Evolutionary conservation across 2,113 vertebrate species (phyloP).

Genomic region (Cololabis saira): DNA sequence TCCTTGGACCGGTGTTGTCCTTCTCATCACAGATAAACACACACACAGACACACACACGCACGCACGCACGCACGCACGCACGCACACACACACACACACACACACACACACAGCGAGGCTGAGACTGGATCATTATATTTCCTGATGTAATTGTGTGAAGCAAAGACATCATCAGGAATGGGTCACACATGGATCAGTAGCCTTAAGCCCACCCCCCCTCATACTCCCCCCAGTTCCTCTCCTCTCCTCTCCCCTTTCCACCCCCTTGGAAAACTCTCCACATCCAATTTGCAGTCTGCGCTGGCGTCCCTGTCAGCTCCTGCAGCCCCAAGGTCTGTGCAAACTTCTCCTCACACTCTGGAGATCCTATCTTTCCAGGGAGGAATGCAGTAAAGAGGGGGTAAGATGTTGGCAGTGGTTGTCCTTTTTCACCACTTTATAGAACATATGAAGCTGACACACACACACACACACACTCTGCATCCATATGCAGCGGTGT

Average conservation of each 20-base stretch:
- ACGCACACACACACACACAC: no score
- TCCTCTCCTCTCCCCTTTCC: slow-evolving; percentile 1
- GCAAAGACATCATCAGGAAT: slow-evolving; percentile 46
- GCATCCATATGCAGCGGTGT: not conserved
- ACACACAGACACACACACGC: no score
- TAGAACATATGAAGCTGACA: slow-evolving; percentile 11
- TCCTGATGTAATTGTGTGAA: slow-evolving; percentile 58
- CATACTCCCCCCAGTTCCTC: slow-evolving; percentile 1
- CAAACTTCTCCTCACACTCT: slow-evolving; percentile 77
- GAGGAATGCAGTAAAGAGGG: slow-evolving; percentile 58
- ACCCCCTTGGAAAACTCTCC: slow-evolving; percentile 47
- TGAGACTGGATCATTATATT: slow-evolving; percentile 56
- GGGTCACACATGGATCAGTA: slow-evolving; percentile 52
- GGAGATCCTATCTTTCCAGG: slow-evolving; percentile 64
- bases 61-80: no score
- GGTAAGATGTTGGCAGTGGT: slow-evolving; percentile 48
- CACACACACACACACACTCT: not conserved
- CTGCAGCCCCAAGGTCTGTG: slow-evolving; percentile 66
- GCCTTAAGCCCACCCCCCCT: slow-evolving; percentile 19
- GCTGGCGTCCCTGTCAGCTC: slow-evolving; percentile 43
- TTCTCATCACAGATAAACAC: no score
- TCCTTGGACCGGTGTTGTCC: no score
- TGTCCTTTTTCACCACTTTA: slow-evolving; percentile 20
- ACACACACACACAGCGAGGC: not conserved
- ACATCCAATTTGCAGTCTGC: slow-evolving; percentile 71